Evolutionary conservation across 2,797 vertebrate genomes (phyloP).

Genomic region (Rhinoraja longicauda): DNA sequence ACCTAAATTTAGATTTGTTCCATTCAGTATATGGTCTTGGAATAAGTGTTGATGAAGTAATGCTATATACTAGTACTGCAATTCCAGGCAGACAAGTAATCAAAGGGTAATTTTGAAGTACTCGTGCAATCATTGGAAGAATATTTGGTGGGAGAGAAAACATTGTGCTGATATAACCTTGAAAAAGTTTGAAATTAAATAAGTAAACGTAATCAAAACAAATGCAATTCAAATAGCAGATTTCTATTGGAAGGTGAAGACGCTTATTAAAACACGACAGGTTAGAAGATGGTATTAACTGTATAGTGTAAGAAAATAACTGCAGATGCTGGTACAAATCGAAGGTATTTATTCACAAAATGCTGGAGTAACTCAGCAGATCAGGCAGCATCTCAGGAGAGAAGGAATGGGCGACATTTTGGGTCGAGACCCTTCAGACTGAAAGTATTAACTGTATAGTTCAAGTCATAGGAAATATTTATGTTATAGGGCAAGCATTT

Average conservation of each 20-base stretch:
- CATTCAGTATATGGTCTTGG: not conserved
- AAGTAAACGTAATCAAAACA: not conserved
- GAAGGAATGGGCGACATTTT: too few relatives aligned
- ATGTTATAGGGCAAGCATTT: not conserved
- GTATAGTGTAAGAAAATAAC: too few relatives aligned
- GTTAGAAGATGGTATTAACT: not conserved
- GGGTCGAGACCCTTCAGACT: too few relatives aligned
- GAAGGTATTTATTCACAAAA: too few relatives aligned
- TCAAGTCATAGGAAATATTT: not conserved
- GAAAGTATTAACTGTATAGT: too few relatives aligned
- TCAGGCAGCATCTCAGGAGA: too few relatives aligned
- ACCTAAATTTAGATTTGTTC: not conserved
- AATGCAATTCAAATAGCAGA: not conserved
- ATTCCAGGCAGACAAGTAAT: not conserved
- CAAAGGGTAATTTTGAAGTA: not conserved
- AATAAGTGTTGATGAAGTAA: not conserved
- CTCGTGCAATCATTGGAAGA: not conserved
- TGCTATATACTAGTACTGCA: not conserved
- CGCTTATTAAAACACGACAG: not conserved
- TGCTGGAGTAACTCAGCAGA: too few relatives aligned
- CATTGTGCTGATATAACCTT: not conserved
- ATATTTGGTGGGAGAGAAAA: not conserved
- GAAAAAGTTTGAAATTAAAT: not conserved
- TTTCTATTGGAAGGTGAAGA: not conserved
- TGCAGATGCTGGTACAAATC: too few relatives aligned